Conservation (phyloP, 1,140 invertebrate species). For the Arion vulgaris region DNA sequence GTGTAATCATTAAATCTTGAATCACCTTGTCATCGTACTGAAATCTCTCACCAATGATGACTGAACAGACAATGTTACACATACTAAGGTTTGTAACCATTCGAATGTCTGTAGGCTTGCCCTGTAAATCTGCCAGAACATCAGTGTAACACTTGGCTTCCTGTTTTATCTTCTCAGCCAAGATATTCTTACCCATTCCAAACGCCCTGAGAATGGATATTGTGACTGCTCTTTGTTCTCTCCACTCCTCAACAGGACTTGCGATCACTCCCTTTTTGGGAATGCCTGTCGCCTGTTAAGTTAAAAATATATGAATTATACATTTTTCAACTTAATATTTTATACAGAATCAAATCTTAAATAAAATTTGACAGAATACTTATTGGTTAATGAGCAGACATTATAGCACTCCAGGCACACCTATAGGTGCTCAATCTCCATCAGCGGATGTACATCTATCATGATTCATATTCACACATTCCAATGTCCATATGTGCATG, state of each 20-base stretch:
- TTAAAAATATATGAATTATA: no score
- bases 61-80: slow-evolving; percentile 92
- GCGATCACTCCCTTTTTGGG: neutral
- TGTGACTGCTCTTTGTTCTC: slow-evolving; percentile 78
- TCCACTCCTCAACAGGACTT: neutral
- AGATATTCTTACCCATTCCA: slow-evolving; percentile 80
- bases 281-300: neutral
- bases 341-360: no score
- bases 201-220: slow-evolving; percentile 81
- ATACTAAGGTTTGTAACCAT: slow-evolving; percentile 76
- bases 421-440: no score
- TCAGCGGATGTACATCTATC: no score
- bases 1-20: slow-evolving; percentile 31
- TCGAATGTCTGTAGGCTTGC: slow-evolving; percentile 17
- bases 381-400: no score
- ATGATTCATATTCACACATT: no score
- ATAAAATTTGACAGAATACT: no score
- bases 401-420: no score
- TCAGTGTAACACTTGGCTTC: slow-evolving; percentile 65
- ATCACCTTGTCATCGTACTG: slow-evolving; percentile 72
- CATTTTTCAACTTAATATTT: no score
- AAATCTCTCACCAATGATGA: slow-evolving; percentile 92
- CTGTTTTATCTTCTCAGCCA: slow-evolving; percentile 80
- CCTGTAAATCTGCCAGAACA: slow-evolving; percentile 5
- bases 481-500: no score